Conservation (phyloP, 2,888 invertebrate species). For the Hypomecis atomaria region DNA sequence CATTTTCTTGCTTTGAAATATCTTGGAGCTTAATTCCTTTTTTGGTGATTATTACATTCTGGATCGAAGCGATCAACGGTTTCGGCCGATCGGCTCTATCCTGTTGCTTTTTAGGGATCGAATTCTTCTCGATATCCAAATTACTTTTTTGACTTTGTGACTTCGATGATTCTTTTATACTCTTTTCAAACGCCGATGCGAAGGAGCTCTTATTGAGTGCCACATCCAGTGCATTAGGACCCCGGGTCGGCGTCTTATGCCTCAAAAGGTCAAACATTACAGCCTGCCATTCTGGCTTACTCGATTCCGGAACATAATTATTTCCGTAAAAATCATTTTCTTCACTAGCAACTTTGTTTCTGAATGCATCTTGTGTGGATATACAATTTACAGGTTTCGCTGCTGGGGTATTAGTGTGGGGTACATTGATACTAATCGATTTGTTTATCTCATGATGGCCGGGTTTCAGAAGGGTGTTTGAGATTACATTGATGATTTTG, state of each 20-base stretch:
- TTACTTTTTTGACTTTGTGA: background rate
- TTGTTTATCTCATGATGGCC: slow-evolving; percentile 20
- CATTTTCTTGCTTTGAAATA: background rate
- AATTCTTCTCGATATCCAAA: background rate
- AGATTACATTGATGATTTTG: slow-evolving; percentile 37
- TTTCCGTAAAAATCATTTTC: slow-evolving; percentile 15
- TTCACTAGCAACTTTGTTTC: slow-evolving; percentile 27
- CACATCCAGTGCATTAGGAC: slow-evolving; percentile 68
- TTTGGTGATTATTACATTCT: slow-evolving; percentile 17
- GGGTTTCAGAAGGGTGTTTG: slow-evolving; percentile 35
- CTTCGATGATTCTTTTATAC: slow-evolving; percentile 44
- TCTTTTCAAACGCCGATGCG: slow-evolving; percentile 47
- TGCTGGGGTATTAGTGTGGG: background rate
- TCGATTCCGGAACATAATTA: slow-evolving; percentile 23
- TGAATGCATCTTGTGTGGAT: slow-evolving; percentile 22
- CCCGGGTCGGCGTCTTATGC: slow-evolving; percentile 72
- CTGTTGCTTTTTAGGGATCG: background rate
- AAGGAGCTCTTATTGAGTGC: slow-evolving; percentile 61
- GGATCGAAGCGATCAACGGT: background rate
- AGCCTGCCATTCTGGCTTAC: slow-evolving; percentile 61
- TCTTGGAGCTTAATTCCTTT: slow-evolving; percentile 15
- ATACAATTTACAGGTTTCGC: slow-evolving; percentile 12
- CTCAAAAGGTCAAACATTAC: slow-evolving; percentile 70
- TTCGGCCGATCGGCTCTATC: slow-evolving; percentile 6
- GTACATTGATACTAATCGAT: background rate